phyloP scores from a whole-genome alignment of 2,797 vertebrate genomes.

The Gallinago stenura region DNA sequence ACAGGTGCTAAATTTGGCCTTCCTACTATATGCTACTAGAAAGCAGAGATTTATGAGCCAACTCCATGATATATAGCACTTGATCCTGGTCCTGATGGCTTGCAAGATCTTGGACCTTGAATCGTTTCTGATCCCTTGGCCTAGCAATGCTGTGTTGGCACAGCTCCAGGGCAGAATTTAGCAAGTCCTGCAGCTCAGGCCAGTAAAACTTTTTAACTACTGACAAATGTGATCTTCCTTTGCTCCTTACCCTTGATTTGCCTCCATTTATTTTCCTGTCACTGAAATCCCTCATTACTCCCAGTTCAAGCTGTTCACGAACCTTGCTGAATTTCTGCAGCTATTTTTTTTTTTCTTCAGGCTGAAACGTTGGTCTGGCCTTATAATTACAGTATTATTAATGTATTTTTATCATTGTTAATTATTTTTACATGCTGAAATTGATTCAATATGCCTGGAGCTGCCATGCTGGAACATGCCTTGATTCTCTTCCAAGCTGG shows the following conservation, averaged over 20 bases:
- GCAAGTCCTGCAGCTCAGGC: constrained; percentile 27
- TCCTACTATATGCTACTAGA: constrained; percentile 36
- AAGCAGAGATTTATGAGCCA: constrained; percentile 46
- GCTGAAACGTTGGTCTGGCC: constrained; percentile 48
- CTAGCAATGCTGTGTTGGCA: not conserved
- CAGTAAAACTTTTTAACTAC: constrained; percentile 37
- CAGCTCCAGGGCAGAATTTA: constrained; percentile 45
- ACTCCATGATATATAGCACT: not conserved
- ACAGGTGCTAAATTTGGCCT: constrained; percentile 63
- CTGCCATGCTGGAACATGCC: constrained; percentile 72
- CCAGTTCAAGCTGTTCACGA: not conserved
- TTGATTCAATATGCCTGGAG: constrained; percentile 76
- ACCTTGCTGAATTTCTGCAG: constrained; percentile 37
- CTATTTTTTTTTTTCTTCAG: not conserved
- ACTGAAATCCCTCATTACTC: constrained; percentile 50
- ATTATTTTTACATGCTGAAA: constrained; percentile 77
- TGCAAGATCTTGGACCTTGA: constrained; percentile 31
- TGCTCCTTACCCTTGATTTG: constrained; percentile 44
- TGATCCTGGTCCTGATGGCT: constrained; percentile 30
- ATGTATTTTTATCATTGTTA: constrained; percentile 76
- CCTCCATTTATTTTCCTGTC: constrained; percentile 49
- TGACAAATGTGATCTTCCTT: constrained; percentile 66
- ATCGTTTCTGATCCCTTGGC: constrained; percentile 38
- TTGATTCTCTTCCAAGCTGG: constrained; percentile 72
- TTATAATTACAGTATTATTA: constrained; percentile 73